Percentiles rank a stretch among this genome's conserved stretches.
Conservation (phyloP, 2,797 vertebrate genomes). For the Acridotheres tristis region DNA sequence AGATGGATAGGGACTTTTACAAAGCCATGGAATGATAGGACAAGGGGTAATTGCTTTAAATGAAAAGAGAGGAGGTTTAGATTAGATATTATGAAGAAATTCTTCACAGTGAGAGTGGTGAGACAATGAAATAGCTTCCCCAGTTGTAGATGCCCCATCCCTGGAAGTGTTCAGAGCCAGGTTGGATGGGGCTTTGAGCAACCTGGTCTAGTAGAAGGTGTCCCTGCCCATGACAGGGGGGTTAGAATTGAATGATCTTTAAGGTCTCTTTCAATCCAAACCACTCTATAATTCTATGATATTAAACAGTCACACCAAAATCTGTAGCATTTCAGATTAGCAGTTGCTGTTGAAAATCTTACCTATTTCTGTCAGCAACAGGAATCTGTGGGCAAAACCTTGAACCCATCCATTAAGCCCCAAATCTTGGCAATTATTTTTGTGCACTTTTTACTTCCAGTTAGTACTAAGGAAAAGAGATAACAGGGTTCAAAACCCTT, state of each 20-base stretch:
- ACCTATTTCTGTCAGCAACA: not conserved
- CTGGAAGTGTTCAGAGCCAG: not conserved
- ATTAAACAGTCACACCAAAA: not conserved
- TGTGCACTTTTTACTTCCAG: not conserved
- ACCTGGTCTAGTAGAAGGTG: not conserved
- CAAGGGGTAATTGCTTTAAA: not conserved
- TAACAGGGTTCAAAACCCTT: not conserved
- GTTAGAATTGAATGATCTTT: not conserved
- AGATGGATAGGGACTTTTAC: not conserved
- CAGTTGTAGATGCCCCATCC: not conserved
- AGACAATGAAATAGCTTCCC: not conserved
- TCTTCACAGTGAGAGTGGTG: not conserved
- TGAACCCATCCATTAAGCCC: not conserved
- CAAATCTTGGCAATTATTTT: not conserved
- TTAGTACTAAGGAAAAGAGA: not conserved
- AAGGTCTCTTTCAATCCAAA: not conserved
- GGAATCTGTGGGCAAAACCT: not conserved
- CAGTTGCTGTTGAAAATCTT: not conserved
- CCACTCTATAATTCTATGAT: not conserved
- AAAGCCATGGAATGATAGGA: not conserved
- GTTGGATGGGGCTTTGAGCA: not conserved
- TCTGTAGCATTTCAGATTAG: not conserved
- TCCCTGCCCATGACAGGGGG: fast-evolving
- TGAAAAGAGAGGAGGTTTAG: not conserved
- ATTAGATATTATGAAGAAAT: not conserved